A percentile compares a stretch with the other conserved stretches of the same genome.
These are phyloP conservation scores for Myotis yumanensis DNA, from an alignment of 2,113 vertebrate species.

Conservation along the genomic window DNA sequence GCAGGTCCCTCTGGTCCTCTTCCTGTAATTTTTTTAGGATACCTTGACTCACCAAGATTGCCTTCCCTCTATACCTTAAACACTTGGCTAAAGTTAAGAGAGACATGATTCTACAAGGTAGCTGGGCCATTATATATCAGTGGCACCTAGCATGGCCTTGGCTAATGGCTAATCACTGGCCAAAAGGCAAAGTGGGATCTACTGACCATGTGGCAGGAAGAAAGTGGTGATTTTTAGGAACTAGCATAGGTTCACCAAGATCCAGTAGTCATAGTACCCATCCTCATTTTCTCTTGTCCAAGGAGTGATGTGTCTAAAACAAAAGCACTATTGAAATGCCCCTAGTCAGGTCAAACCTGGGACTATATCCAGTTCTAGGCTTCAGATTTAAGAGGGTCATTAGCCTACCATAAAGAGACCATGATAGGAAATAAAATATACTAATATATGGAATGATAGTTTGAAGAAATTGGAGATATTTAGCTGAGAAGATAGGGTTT, in stretches of 20 bases:
- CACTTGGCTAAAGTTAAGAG: background rate
- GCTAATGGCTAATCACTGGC: background rate
- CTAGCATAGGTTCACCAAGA: background rate
- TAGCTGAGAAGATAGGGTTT: background rate
- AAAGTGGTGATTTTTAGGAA: background rate
- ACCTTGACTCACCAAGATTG: background rate
- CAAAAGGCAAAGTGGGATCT: conserved; percentile 7
- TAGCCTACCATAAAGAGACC: background rate
- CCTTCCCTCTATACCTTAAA: background rate
- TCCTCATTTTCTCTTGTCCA: conserved; percentile 27
- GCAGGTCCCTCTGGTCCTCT: background rate
- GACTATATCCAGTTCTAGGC: background rate
- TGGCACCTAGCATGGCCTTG: background rate
- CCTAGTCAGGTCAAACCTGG: background rate
- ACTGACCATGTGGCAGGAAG: background rate
- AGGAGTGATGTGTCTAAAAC: background rate
- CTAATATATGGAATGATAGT: background rate
- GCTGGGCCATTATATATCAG: background rate
- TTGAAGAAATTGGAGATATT: background rate
- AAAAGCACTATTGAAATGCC: background rate
- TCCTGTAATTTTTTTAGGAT: conserved; percentile 8
- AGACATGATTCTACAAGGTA: background rate
- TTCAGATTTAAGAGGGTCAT: background rate
- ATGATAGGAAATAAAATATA: background rate
- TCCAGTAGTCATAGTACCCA: background rate